Percentiles rank a stretch among this genome's conserved stretches.
Evolutionary conservation across 1,140 invertebrate species (phyloP).

Genomic region (Hylyphantes graminicola): DNA sequence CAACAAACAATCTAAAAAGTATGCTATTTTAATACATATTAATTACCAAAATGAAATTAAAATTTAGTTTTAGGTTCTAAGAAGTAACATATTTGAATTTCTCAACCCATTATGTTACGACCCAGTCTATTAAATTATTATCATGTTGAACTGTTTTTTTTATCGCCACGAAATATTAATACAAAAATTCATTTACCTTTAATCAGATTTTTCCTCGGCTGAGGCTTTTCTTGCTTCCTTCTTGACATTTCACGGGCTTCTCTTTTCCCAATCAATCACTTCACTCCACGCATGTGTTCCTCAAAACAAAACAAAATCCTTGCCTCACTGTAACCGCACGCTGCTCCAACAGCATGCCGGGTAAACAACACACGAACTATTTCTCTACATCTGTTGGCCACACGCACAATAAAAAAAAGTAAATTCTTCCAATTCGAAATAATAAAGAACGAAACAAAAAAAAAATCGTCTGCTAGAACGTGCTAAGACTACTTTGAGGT

Average conservation of each 20-base stretch:
- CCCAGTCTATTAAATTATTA: no score
- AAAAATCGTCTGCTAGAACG: background rate
- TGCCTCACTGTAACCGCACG: conserved; percentile 5
- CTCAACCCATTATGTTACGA: no score
- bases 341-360: conserved; percentile 52
- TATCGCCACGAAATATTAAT: background rate
- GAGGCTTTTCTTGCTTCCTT: conserved; percentile 63
- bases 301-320: conserved; percentile 30
- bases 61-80: no score
- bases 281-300: conserved; percentile 23
- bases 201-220: conserved; percentile 62
- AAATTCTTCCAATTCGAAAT: background rate
- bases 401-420: background rate
- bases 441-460: conserved; percentile 4
- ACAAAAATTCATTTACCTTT: conserved; percentile 51
- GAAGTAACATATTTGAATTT: no score
- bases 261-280: conserved; percentile 1
- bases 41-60: no score
- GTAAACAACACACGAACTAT: conserved; percentile 46
- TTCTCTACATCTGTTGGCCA: background rate
- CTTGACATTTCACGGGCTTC: conserved; percentile 62
- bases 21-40: no score
- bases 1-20: no score
- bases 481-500: conserved; percentile 42
- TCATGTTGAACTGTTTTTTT: background rate